These are phyloP conservation scores for Zingel zingel DNA, from an alignment of 2,113 vertebrate species.

Conservation along the genomic window DNA sequence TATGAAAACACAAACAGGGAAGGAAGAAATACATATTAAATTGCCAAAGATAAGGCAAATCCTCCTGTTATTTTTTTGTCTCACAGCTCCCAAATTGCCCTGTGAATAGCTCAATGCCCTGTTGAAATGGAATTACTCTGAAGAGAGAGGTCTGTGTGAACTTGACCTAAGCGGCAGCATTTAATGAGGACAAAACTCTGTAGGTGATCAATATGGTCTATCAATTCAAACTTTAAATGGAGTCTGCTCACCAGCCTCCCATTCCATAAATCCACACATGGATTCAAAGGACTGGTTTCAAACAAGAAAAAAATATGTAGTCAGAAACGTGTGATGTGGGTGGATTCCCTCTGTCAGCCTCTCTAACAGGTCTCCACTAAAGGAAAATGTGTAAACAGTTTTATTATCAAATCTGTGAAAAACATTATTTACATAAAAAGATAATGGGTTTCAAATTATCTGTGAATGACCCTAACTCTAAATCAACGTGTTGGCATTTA, in stretches of 20 bases:
- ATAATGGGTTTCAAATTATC: constrained; percentile 3
- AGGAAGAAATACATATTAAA: constrained; percentile 57
- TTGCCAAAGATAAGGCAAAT: constrained; percentile 53
- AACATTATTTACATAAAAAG: constrained; percentile 11
- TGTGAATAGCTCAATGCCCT: constrained; percentile 51
- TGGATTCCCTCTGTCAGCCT: constrained; percentile 32
- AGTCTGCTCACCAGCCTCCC: constrained; percentile 60
- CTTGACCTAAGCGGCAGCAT: constrained; percentile 67
- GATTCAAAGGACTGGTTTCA: constrained; percentile 46
- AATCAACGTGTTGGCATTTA: constrained; percentile 13
- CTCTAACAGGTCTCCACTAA: constrained; percentile 4
- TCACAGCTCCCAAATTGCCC: constrained; percentile 54
- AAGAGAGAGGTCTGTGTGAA: constrained; percentile 58
- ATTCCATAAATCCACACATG: constrained; percentile 54
- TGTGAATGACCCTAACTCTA: background rate
- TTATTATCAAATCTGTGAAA: constrained; percentile 7
- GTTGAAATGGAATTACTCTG: constrained; percentile 58
- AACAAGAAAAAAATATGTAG: constrained; percentile 35
- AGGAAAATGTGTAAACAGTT: constrained; percentile 4
- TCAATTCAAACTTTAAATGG: constrained; percentile 77
- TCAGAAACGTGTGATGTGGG: constrained; percentile 36
- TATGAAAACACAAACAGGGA: constrained; percentile 37
- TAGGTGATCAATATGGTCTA: constrained; percentile 74
- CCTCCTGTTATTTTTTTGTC: constrained; percentile 59
- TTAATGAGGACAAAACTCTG: constrained; percentile 78